phyloP scores from a whole-genome alignment of 2,888 invertebrate species.

The Aspidapion aeneum region DNA sequence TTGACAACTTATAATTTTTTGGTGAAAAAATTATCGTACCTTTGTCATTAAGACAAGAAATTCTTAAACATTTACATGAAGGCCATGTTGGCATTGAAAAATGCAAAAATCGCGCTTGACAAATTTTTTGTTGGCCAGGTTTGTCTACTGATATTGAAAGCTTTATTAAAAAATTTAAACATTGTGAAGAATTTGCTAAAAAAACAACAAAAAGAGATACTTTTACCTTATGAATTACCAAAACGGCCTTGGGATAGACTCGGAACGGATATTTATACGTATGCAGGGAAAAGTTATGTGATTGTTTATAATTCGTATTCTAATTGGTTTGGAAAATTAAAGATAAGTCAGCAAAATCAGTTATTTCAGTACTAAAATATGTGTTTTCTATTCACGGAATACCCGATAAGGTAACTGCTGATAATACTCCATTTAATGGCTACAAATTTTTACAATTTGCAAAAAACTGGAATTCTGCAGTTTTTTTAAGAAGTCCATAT shows the following conservation, averaged over 20 bases:
- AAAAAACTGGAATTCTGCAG: constrained; percentile 21
- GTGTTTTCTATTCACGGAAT: constrained; percentile 17
- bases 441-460: constrained; percentile 23
- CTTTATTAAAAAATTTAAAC: constrained; percentile 6
- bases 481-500: constrained; percentile 22
- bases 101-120: constrained; percentile 14
- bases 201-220: constrained; percentile 7
- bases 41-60: background rate
- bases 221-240: constrained; percentile 9
- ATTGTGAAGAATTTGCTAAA: constrained; percentile 11
- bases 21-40: constrained; percentile 13
- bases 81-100: constrained; percentile 17
- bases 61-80: constrained; percentile 16
- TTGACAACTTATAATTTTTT: background rate
- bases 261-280: constrained; percentile 16
- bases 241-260: constrained; percentile 16
- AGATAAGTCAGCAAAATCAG: constrained; percentile 4
- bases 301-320: constrained; percentile 29
- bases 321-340: constrained; percentile 25
- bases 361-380: constrained; percentile 11
- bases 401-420: constrained; percentile 19
- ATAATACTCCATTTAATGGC: constrained; percentile 24
- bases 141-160: constrained; percentile 7
- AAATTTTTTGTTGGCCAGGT: constrained; percentile 22
- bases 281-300: constrained; percentile 20